Conservation (phyloP, 2,888 invertebrate genomes). For the Escarpia spicata region DNA sequence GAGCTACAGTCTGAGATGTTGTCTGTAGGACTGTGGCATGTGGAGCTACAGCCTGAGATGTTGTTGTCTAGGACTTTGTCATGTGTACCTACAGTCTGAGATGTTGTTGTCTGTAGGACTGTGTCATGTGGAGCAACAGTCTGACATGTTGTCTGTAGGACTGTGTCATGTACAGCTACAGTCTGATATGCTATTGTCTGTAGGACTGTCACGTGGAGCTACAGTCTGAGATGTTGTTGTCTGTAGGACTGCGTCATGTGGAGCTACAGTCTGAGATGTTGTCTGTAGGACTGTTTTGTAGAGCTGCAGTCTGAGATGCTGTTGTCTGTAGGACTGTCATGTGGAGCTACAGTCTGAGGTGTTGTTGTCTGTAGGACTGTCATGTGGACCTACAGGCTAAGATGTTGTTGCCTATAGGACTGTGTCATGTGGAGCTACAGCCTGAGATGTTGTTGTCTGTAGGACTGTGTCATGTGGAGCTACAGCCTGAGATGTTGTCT, state of each 20-base stretch:
- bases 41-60: not conserved
- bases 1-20: not conserved
- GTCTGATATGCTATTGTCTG: not conserved
- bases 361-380: not conserved
- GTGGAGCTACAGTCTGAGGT: not conserved
- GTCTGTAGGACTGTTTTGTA: not conserved
- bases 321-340: not conserved
- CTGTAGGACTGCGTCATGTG: not conserved
- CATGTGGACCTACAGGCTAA: not conserved
- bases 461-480: not conserved
- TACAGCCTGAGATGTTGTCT: not conserved
- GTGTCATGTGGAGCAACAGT: not conserved
- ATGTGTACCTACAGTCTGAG: not conserved
- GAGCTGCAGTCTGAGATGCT: not conserved
- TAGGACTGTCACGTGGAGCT: not conserved
- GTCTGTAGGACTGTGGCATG: not conserved
- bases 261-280: not conserved
- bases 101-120: not conserved
- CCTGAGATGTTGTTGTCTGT: not conserved
- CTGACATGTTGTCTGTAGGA: not conserved
- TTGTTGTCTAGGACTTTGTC: not conserved
- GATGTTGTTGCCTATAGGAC: not conserved
- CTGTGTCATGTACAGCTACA: not conserved
- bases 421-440: not conserved
- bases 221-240: not conserved